A percentile compares a stretch with the other conserved stretches of the same genome.
phyloP scores from a whole-genome alignment of 1,140 invertebrate species.

The Geopemphigus sp. region DNA sequence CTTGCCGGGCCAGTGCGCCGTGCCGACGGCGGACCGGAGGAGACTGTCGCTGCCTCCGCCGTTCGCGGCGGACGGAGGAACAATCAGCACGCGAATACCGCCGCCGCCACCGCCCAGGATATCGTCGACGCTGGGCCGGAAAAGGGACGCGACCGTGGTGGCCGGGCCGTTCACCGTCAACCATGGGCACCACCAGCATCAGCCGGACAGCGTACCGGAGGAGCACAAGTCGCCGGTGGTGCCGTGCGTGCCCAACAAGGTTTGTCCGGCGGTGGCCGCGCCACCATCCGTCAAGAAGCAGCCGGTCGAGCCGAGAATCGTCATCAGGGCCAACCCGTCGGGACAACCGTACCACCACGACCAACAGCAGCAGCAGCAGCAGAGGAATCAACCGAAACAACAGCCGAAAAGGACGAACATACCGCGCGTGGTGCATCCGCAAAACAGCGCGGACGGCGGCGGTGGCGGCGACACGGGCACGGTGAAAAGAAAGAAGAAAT shows the following conservation, averaged over 20 bases:
- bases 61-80: slow-evolving; percentile 56
- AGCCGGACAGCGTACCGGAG: slow-evolving; percentile 2
- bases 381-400: not conserved
- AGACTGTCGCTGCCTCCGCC: slow-evolving; percentile 60
- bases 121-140: slow-evolving; percentile 62
- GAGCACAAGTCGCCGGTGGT: slow-evolving; percentile 23
- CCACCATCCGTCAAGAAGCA: no score
- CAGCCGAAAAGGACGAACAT: slow-evolving; percentile 22
- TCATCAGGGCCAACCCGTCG: not conserved
- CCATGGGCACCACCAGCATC: no score
- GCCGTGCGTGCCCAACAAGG: slow-evolving; percentile 32
- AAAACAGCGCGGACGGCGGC: not conserved
- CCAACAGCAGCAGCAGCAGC: not conserved
- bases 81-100: slow-evolving; percentile 59
- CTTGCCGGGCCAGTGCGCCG: slow-evolving; percentile 56
- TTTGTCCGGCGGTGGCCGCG: not conserved
- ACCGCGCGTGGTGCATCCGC: slow-evolving; percentile 32
- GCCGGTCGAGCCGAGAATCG: no score
- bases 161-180: not conserved
- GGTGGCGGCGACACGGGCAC: slow-evolving; percentile 4
- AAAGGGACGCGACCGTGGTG: slow-evolving; percentile 46
- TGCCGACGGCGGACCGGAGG: slow-evolving; percentile 50
- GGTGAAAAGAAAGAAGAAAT: slow-evolving; percentile 32
- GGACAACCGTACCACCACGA: slow-evolving; percentile 8
- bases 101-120: slow-evolving; percentile 66